phyloP scores from a whole-genome alignment of 2,113 vertebrate species.

The Limnothrissa miodon region DNA sequence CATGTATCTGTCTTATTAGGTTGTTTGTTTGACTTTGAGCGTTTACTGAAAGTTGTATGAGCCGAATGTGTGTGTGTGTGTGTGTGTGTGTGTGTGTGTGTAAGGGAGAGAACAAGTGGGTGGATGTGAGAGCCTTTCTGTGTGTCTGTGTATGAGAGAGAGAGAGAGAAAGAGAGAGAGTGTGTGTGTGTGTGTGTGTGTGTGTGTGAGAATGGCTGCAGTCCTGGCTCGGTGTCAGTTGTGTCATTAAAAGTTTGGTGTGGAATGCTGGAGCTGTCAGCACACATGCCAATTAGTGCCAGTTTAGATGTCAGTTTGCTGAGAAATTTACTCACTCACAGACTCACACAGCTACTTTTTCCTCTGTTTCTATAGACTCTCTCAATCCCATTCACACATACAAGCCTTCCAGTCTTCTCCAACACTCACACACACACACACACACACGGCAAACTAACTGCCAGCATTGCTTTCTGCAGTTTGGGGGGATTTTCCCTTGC shows the following conservation, averaged over 20 bases:
- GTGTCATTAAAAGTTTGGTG: slow-evolving; percentile 18
- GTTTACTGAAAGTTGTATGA: background rate
- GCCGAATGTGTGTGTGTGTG: background rate
- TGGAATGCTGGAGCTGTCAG: background rate
- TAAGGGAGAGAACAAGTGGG: background rate
- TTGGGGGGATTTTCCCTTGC: background rate
- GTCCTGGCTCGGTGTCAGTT: background rate
- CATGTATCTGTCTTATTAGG: background rate
- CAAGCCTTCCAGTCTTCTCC: background rate
- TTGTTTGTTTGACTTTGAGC: background rate
- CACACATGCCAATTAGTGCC: slow-evolving; percentile 23
- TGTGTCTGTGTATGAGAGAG: background rate
- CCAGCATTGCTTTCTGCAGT: background rate
- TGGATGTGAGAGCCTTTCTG: background rate
- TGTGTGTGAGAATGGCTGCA: background rate
- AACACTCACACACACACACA: background rate
- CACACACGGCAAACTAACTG: background rate
- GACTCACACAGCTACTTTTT: background rate
- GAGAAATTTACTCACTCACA: slow-evolving; percentile 10
- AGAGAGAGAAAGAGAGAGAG: background rate
- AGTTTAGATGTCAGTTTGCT: slow-evolving; percentile 24
- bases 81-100: slow-evolving; percentile 3
- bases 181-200: slow-evolving; percentile 3
- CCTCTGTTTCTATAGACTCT: background rate
- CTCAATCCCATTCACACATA: background rate